Evolutionary conservation across 1,140 invertebrate genomes (phyloP).

Genomic region (Eulimnadia texana): DNA sequence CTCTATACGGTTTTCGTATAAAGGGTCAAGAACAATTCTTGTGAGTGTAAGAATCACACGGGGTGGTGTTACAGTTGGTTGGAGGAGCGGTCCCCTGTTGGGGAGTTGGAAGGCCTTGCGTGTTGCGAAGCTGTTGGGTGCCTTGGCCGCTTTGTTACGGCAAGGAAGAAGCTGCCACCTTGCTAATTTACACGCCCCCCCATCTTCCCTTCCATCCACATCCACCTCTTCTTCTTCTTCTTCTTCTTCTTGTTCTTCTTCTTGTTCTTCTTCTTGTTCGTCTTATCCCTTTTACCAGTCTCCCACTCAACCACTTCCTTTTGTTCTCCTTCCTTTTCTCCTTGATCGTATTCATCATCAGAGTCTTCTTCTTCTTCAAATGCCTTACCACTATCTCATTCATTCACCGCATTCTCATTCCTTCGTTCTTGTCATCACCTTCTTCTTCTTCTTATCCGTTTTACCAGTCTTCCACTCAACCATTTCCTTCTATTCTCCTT

Average conservation of each 20-base stretch:
- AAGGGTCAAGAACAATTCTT: too few relatives aligned
- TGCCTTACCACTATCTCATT: not conserved
- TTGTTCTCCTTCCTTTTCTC: not conserved
- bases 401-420: not conserved
- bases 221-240: not conserved
- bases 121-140: not conserved
- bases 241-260: not conserved
- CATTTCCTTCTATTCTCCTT: not conserved
- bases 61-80: too few relatives aligned
- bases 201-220: not conserved
- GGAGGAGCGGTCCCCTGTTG: too few relatives aligned
- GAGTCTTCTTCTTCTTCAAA: not conserved
- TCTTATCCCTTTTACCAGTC: not conserved
- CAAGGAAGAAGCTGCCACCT: not conserved
- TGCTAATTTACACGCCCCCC: not conserved
- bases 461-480: not conserved
- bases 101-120: not conserved
- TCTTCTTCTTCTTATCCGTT: not conserved
- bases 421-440: not conserved
- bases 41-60: too few relatives aligned
- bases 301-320: not conserved
- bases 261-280: too few relatives aligned
- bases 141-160: not conserved
- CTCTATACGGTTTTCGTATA: too few relatives aligned
- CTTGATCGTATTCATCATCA: too few relatives aligned